Conservation (phyloP, 2,113 vertebrate genomes). For the Montifringilla adamsi region DNA sequence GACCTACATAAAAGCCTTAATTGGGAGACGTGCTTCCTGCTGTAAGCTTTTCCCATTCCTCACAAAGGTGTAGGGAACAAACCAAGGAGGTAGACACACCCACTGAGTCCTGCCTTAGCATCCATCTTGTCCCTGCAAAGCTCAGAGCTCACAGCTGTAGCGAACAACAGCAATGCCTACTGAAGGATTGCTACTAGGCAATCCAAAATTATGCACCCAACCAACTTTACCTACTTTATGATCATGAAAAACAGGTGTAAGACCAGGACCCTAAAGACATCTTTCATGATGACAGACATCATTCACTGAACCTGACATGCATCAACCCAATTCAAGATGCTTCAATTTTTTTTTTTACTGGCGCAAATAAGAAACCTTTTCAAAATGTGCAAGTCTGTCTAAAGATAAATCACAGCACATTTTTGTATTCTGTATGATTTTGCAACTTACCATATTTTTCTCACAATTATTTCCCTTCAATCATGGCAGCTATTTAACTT, state of each 20-base stretch:
- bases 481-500: neutral
- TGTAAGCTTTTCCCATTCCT: neutral
- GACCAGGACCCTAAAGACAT: neutral
- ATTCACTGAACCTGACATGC: rapidly evolving
- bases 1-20: neutral
- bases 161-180: neutral
- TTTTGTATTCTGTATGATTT: neutral
- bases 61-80: neutral
- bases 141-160: neutral
- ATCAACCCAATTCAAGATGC: neutral
- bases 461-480: neutral
- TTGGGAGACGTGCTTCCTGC: neutral
- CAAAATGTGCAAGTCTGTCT: neutral
- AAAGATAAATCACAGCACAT: neutral
- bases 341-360: neutral
- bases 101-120: neutral
- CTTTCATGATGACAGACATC: neutral
- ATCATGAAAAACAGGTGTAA: neutral
- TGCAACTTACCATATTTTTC: neutral
- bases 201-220: neutral
- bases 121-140: neutral
- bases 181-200: neutral
- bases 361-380: neutral
- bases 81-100: rapidly evolving
- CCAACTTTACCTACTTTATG: neutral